phyloP scores from a whole-genome alignment of 2,888 invertebrate species.

The Apodemia mormo region DNA sequence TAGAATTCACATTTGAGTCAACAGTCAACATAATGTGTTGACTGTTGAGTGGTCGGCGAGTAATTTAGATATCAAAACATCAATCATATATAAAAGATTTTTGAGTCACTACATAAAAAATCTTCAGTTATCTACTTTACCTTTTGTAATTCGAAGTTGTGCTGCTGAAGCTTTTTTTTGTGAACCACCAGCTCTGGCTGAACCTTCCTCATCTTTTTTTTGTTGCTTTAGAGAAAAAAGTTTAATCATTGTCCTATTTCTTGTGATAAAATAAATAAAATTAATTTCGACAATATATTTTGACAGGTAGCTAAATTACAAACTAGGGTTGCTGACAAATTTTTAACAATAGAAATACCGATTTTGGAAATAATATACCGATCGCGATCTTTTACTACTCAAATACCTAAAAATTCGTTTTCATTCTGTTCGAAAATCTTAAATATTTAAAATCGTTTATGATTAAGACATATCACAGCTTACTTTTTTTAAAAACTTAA shows the following conservation, averaged over 20 bases:
- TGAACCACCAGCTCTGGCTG: slow-evolving; percentile 82
- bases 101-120: slow-evolving; percentile 8
- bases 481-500: too few relatives aligned
- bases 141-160: slow-evolving; percentile 98
- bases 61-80: not conserved
- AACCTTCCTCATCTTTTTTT: slow-evolving; percentile 97
- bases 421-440: not conserved
- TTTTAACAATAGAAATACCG: not conserved
- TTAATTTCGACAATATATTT: slow-evolving; percentile 70
- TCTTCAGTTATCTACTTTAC: slow-evolving; percentile 67
- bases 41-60: not conserved
- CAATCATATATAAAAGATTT: not conserved
- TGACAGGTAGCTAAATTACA: slow-evolving; percentile 55
- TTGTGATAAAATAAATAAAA: slow-evolving; percentile 64
- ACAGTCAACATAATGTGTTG: not conserved
- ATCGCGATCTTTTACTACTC: not conserved
- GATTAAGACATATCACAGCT: too few relatives aligned
- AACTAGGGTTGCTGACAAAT: slow-evolving; percentile 15
- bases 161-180: slow-evolving; percentile 98
- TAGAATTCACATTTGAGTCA: not conserved
- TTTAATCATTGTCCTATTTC: slow-evolving; percentile 92
- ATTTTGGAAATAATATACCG: not conserved
- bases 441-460: too few relatives aligned
- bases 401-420: not conserved
- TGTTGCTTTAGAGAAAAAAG: slow-evolving; percentile 99